These are phyloP conservation scores for Ariolimax columbianus DNA, from an alignment of 2,888 invertebrate species.

Conservation along the genomic window DNA sequence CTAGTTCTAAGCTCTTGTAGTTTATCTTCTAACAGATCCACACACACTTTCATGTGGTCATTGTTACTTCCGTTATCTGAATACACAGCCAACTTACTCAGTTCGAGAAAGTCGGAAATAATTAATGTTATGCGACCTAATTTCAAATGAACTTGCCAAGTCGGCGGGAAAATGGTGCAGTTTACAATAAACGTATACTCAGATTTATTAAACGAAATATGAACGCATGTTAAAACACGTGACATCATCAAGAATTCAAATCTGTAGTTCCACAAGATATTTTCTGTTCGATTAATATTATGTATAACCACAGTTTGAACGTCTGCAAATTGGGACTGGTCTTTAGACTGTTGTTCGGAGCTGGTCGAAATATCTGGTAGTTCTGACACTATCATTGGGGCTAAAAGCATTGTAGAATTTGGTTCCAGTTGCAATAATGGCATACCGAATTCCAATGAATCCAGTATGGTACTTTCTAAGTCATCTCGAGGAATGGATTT, in stretches of 20 bases:
- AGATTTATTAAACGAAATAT: constrained; percentile 4
- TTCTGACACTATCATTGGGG: background rate
- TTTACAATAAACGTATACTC: constrained; percentile 4
- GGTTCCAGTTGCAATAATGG: background rate
- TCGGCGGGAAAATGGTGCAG: background rate
- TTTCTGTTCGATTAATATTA: background rate
- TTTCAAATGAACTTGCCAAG: background rate
- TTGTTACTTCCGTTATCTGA: background rate
- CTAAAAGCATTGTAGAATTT: background rate
- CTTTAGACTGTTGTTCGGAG: background rate
- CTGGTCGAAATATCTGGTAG: background rate
- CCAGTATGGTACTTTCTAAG: background rate
- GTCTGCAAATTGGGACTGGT: background rate
- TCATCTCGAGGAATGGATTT: constrained; percentile 19
- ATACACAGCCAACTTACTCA: background rate
- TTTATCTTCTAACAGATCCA: constrained; percentile 17
- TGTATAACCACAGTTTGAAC: background rate
- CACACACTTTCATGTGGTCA: constrained; percentile 12
- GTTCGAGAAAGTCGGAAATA: constrained; percentile 2
- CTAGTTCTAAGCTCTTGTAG: background rate
- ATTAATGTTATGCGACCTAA: background rate
- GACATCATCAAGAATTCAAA: background rate
- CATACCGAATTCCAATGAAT: background rate
- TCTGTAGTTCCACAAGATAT: background rate
- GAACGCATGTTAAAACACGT: constrained; percentile 3